Evolutionary conservation across 2,113 vertebrate species (phyloP).

Genomic region (Callaeas wilsoni): DNA sequence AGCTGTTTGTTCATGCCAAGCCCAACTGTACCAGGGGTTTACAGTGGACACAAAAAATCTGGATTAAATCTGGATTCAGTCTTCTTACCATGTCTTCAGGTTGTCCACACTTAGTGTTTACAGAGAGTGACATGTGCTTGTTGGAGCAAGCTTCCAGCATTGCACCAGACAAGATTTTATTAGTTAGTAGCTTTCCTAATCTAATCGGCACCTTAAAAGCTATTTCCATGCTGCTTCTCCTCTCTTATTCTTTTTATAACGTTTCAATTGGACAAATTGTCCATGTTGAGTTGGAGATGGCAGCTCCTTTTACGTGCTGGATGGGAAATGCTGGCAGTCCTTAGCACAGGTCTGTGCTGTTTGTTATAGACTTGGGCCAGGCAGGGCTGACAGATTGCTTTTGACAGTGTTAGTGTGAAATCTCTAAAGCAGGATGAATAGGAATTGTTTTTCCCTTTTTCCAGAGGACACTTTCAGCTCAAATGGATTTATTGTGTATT

Average conservation of each 20-base stretch:
- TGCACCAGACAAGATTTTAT: not conserved
- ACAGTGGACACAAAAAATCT: not conserved
- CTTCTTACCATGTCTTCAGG: not conserved
- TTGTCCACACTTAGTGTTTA: not conserved
- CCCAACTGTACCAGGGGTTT: not conserved
- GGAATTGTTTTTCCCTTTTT: slow-evolving; percentile 12
- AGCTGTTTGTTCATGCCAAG: not conserved
- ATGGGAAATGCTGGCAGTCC: not conserved
- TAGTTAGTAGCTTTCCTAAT: not conserved
- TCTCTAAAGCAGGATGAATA: not conserved
- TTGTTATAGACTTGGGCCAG: not conserved
- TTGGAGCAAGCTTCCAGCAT: not conserved
- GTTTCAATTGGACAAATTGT: not conserved
- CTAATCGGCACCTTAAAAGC: not conserved
- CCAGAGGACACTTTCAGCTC: not conserved
- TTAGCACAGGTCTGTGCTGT: not conserved
- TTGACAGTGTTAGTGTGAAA: not conserved
- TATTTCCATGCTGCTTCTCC: not conserved
- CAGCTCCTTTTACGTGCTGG: not conserved
- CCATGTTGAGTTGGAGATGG: not conserved
- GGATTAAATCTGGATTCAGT: not conserved
- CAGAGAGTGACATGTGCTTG: not conserved
- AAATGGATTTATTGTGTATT: slow-evolving; percentile 12
- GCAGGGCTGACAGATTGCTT: not conserved
- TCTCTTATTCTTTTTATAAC: not conserved